Evolutionary conservation across 2,113 vertebrate species (phyloP).

Genomic region (Tiliqua scincoides): DNA sequence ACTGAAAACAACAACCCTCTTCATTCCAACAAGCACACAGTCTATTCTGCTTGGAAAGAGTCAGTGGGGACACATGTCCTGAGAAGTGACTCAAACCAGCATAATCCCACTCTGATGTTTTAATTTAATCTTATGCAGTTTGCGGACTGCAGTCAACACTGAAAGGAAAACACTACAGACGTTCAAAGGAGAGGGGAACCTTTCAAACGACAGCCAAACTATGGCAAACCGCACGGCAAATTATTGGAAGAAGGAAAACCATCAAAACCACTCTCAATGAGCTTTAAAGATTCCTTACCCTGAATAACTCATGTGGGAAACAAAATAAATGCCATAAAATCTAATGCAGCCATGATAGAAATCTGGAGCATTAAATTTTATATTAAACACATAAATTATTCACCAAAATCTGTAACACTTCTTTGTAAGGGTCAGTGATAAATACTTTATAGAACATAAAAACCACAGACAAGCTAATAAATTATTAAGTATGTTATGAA

Average conservation of each 20-base stretch:
- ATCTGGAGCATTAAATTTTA: background rate
- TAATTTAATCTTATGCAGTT: background rate
- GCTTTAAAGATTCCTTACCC: constrained; percentile 21
- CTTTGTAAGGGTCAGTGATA: constrained; percentile 35
- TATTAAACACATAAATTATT: constrained; percentile 11
- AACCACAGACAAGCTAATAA: constrained; percentile 29
- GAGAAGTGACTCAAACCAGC: background rate
- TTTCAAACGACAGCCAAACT: background rate
- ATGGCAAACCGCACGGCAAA: background rate
- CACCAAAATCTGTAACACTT: constrained; percentile 17
- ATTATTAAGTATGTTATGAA: constrained; percentile 33
- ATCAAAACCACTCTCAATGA: background rate
- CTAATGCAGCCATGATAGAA: background rate
- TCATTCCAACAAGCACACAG: background rate
- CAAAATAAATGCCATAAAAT: constrained; percentile 15
- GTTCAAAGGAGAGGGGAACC: background rate
- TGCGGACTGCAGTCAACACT: background rate
- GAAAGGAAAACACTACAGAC: background rate
- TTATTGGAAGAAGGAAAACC: background rate
- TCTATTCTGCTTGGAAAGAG: background rate
- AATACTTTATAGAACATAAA: constrained; percentile 43
- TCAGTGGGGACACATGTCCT: background rate
- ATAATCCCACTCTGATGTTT: background rate
- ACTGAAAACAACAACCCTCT: background rate
- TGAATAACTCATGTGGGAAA: constrained; percentile 20